Evolutionary conservation across 2,797 vertebrate species (phyloP).

Genomic region (Pangasius mekongensis): DNA sequence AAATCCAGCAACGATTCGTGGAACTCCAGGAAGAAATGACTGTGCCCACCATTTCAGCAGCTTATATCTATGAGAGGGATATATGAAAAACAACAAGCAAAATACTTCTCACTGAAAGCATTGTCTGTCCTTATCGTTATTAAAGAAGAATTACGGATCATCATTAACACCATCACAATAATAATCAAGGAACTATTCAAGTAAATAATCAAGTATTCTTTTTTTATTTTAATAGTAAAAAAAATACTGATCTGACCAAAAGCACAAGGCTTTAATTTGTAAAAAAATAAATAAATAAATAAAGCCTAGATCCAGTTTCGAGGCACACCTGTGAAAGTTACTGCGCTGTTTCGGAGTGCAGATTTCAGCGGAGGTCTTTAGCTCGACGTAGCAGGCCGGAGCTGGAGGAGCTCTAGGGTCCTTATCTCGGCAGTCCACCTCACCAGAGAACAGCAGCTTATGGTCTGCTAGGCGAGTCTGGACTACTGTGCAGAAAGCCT

Average conservation of each 20-base stretch:
- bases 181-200: too few relatives aligned
- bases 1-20: conserved; percentile 86
- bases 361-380: conserved; percentile 90
- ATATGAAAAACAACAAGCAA: neutral
- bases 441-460: conserved; percentile 86
- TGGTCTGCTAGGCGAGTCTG: conserved; percentile 83
- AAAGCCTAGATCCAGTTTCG: neutral
- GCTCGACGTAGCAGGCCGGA: conserved; percentile 86
- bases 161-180: neutral
- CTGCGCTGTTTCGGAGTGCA: conserved; percentile 84
- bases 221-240: neutral
- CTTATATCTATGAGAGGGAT: conserved; percentile 73
- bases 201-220: too few relatives aligned
- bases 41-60: conserved; percentile 86
- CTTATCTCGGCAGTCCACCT: conserved; percentile 86
- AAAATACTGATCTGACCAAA: neutral
- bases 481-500: conserved; percentile 90
- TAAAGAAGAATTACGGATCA: neutral
- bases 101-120: neutral
- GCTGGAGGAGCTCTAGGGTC: conserved; percentile 71
- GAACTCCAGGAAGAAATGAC: conserved; percentile 85
- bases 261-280: neutral
- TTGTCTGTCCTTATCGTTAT: neutral
- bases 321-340: conserved; percentile 84
- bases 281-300: neutral